Percentiles rank a stretch among this genome's conserved stretches.
Evolutionary conservation across 2,113 vertebrate species (phyloP).

Genomic region (Hippocampus mohnikei): DNA sequence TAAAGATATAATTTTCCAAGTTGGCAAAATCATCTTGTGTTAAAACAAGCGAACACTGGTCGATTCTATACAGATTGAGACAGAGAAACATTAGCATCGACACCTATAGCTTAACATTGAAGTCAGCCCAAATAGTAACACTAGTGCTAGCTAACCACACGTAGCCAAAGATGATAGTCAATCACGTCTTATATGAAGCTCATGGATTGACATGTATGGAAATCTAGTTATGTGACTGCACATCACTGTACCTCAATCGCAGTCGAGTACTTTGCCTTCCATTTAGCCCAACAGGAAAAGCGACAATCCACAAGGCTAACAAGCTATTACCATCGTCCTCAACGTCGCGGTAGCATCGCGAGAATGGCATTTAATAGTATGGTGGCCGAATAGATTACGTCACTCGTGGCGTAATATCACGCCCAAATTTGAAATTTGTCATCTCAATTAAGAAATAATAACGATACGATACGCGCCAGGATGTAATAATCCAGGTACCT

Average conservation of each 20-base stretch:
- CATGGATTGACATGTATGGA: not conserved
- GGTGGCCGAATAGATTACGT: constrained; percentile 18
- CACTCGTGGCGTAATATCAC: not conserved
- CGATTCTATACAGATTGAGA: not conserved
- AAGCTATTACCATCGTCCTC: constrained; percentile 20
- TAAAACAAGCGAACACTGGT: not conserved
- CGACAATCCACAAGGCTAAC: constrained; percentile 19
- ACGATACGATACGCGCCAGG: not conserved
- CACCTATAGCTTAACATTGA: not conserved
- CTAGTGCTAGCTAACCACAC: constrained; percentile 27
- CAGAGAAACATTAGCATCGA: not conserved
- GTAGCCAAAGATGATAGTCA: not conserved
- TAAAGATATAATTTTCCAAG: constrained; percentile 11
- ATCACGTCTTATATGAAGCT: not conserved
- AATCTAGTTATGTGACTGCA: not conserved
- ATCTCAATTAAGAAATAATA: not conserved
- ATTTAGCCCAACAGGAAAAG: not conserved
- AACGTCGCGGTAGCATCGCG: constrained; percentile 18
- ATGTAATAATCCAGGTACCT: not conserved
- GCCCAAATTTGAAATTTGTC: accelerated
- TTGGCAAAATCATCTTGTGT: not conserved
- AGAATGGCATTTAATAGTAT: constrained; percentile 18
- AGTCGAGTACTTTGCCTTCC: not conserved
- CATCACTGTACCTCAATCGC: constrained; percentile 27
- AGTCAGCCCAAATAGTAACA: not conserved